Percentiles rank a stretch among this genome's conserved stretches.
These are phyloP conservation scores for Eubucco bourcierii DNA, from an alignment of 2,113 vertebrate species.

Conservation along the genomic window DNA sequence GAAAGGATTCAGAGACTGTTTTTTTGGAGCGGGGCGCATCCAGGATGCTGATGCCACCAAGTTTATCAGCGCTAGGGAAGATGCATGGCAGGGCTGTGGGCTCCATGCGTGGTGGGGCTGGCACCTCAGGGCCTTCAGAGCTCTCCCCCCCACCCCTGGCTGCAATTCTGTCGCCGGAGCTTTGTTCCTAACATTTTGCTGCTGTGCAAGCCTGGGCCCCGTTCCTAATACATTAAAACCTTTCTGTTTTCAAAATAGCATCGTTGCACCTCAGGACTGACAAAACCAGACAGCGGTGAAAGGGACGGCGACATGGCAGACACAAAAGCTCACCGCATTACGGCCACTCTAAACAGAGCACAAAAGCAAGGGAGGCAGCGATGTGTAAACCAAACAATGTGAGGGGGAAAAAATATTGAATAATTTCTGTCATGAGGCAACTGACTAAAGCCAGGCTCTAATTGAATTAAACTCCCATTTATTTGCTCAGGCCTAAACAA, in stretches of 20 bases:
- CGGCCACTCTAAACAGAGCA: conserved; percentile 84
- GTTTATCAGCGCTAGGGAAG: neutral
- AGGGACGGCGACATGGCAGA: conserved; percentile 90
- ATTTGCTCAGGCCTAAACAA: conserved; percentile 92
- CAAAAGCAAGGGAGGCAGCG: conserved; percentile 94
- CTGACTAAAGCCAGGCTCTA: conserved; percentile 90
- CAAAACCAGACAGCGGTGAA: conserved; percentile 88
- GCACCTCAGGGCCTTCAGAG: neutral
- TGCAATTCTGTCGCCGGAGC: neutral
- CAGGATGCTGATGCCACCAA: neutral
- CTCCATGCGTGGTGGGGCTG: neutral
- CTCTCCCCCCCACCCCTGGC: neutral
- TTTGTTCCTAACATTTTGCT: conserved; percentile 39
- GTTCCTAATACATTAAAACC: conserved; percentile 57
- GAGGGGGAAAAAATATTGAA: conserved; percentile 84
- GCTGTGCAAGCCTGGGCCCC: conserved; percentile 53
- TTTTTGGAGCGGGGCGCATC: neutral
- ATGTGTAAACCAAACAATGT: conserved; percentile 96
- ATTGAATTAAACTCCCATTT: conserved; percentile 99
- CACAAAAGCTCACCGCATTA: conserved; percentile 94
- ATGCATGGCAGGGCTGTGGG: neutral
- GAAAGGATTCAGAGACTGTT: neutral
- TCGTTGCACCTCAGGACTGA: conserved; percentile 82
- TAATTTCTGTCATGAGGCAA: conserved; percentile 90
- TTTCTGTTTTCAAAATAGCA: conserved; percentile 78